Percentiles rank a stretch among this genome's conserved stretches.
phyloP scores from a whole-genome alignment of 2,113 vertebrate species.

The Chaetodon trifascialis region DNA sequence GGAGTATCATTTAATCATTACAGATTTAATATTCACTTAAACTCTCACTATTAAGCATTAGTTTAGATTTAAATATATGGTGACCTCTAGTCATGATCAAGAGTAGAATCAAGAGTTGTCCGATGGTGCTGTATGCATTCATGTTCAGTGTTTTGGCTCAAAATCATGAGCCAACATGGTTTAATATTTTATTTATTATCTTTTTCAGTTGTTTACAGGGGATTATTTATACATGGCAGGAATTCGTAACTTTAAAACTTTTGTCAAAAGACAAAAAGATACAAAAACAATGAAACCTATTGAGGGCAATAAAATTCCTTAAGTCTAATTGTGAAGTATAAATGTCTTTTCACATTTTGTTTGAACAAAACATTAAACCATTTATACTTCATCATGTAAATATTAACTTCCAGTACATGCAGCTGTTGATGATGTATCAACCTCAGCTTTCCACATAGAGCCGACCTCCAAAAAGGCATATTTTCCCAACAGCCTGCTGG shows the following conservation, averaged over 20 bases:
- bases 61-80: background rate
- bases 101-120: background rate
- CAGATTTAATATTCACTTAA: background rate
- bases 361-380: conserved; percentile 5
- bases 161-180: background rate
- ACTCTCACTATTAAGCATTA: background rate
- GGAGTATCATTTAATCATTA: background rate
- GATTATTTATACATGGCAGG: background rate
- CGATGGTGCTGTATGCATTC: background rate
- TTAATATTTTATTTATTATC: background rate
- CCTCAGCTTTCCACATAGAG: conserved; percentile 23
- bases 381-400: conserved; percentile 37
- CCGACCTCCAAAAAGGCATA: background rate
- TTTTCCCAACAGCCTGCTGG: conserved; percentile 6
- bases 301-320: background rate
- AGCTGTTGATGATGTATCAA: conserved; percentile 50
- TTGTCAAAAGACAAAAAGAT: background rate
- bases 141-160: background rate
- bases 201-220: background rate
- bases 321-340: conserved; percentile 1
- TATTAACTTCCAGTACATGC: background rate
- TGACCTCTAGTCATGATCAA: background rate
- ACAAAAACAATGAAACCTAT: background rate
- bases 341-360: conserved; percentile 26
- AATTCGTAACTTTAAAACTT: background rate